Base-by-base conservation (phyloP, 2,113 vertebrate species). In the Serinus canaria region DNA sequence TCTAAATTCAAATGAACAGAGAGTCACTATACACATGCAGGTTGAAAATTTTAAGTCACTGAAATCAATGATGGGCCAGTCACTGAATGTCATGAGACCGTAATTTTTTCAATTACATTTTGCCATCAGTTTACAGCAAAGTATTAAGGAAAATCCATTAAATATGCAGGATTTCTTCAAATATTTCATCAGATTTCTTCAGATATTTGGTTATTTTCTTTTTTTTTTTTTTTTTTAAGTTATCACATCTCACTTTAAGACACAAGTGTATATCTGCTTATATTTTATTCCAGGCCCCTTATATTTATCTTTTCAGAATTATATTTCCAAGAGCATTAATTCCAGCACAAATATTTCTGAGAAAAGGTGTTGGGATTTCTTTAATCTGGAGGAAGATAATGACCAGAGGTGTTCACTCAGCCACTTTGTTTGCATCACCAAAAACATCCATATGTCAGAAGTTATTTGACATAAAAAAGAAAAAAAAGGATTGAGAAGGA, bases 341-440 rank as follows among this genome's bases (percentile, higher is more conserved):
- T 19, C 1, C 13, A 43, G 9, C 2, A 39, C 7, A 79, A 83
- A 59, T 43, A 50, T 59, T 83, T 53, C 35, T 13, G 7, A 46
- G 12, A 41, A 55, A 49, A 22, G 0, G 1, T 59, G 25, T 21
- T 41, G 15, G 3, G 2, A 0, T 14, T 16, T 19, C 27, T 60
- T 89, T 31, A 21, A 25, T 55, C 25, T 39, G 4, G 3, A 59
- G 58, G 12, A 93, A 44, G 21, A 47, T 43, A 49, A 58, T 22
- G 5, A 4, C 6, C 17, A 83, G 46, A 96, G 82, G 46, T 17
- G 2, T 70, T 77, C 43, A 39, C 9, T 19, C 31, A 63, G 27
- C 3, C 15, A 37, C 37, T 77, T 73, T 59, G 4, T 55, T 56
- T 77, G 6, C 44, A 52, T 73, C 19, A 83, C 24, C 25, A 62